Base-by-base conservation (phyloP, 2,797 vertebrate genomes). In the Florisuga fusca region DNA sequence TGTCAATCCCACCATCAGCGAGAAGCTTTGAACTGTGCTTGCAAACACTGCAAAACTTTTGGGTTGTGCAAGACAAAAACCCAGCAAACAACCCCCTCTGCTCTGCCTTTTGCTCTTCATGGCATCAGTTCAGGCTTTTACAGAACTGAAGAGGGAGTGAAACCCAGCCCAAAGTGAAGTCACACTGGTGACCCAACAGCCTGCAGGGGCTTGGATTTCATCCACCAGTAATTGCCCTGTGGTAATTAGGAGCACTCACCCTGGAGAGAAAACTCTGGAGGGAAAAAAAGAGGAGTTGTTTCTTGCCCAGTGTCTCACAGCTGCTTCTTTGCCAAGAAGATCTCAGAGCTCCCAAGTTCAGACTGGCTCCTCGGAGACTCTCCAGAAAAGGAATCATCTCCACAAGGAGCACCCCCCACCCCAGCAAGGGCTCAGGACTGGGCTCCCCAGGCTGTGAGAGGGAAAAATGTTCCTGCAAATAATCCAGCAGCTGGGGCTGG, bases 111-210 rank as follows among this genome's bases (percentile, higher is more conserved):
- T 61, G 62, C 46, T 78, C 50, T 5, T 72, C 15, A 0, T 1
- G 33, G 72, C 14, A 29, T 31, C 69, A 59, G 68, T 21, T 89
- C 48, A 6, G 75, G 6, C 67, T 67, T 38, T 31, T 19, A 23
- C 45, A 61, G 84, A 62, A 9, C n/a, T 21, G 78, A 45, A 69
- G 61, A 67, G 48, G 2, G 64, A 83, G 46, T 6, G 34, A 71
- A 83, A 74, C 87, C 74, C 93, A 84, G 51, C 87, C 89, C 87
- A 54, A 72, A 68, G 81, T 82, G 89, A 92, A 94, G 89, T 87
- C 87, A 89, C 84, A 57, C 73, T 81, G 87, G 89, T 90, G 93
- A 90, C 89, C 83, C 3, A 91, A 51, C 31, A 54, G 77, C 36
- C 75, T 51, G 46, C 9, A 25, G 82, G 61, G 84, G 58, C 62